Evolutionary conservation across 2,113 vertebrate genomes (phyloP).

Genomic region (Forbesichthys agassizii): DNA sequence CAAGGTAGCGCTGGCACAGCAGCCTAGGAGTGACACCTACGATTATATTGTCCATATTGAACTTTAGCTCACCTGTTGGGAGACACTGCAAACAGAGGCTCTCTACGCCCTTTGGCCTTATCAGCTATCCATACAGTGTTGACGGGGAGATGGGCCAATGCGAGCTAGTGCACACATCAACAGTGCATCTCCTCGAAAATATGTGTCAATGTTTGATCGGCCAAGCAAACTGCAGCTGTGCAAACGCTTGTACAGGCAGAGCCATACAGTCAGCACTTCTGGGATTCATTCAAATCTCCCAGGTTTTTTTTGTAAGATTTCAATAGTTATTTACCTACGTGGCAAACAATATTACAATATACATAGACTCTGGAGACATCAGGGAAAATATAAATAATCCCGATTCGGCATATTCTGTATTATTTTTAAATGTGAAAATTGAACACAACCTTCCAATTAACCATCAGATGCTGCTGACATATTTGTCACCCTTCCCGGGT

Average conservation of each 20-base stretch:
- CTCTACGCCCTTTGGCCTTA: conserved; percentile 13
- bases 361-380: background rate
- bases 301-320: background rate
- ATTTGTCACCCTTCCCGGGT: too few relatives aligned
- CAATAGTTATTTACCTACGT: background rate
- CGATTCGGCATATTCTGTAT: too few relatives aligned
- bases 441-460: too few relatives aligned
- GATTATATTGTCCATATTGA: conserved; percentile 18
- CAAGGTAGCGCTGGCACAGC: conserved; percentile 10
- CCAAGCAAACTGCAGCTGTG: conserved; percentile 1
- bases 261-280: background rate
- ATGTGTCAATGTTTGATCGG: conserved; percentile 12
- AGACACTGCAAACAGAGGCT: conserved; percentile 17
- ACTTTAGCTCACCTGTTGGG: conserved; percentile 41
- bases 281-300: background rate
- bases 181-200: conserved; percentile 2
- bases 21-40: background rate
- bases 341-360: background rate
- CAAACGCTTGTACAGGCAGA: conserved; percentile 15
- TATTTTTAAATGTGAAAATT: too few relatives aligned
- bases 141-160: background rate
- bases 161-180: too few relatives aligned
- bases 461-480: too few relatives aligned
- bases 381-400: too few relatives aligned
- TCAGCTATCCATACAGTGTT: conserved; percentile 28